Evolutionary conservation across 1,140 invertebrate species (phyloP).

Genomic region (Cydia amplana): DNA sequence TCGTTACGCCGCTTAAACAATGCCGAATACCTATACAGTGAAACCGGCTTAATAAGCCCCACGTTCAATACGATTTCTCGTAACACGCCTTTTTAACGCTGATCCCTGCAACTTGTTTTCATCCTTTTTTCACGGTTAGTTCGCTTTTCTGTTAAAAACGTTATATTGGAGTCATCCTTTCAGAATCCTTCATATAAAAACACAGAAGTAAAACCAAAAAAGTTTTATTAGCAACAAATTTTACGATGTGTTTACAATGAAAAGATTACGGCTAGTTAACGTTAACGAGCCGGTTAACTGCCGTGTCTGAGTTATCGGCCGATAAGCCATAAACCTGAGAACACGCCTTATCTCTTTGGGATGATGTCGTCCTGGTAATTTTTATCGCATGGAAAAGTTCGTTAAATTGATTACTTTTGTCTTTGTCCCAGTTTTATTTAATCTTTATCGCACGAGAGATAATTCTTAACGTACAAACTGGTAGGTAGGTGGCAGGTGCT

Average conservation of each 20-base stretch:
- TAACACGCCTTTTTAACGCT: no score
- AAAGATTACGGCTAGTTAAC: not conserved
- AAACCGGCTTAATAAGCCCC: not conserved
- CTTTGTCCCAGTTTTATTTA: not conserved
- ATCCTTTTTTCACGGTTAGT: no score
- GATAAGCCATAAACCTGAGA: conserved; percentile 9
- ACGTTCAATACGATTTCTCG: no score
- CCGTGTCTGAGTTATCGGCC: not conserved
- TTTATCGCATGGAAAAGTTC: conserved; percentile 3
- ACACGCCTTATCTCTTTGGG: conserved; percentile 12
- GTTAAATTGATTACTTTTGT: not conserved
- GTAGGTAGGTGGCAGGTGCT: no score
- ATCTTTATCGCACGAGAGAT: not conserved
- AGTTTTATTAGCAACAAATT: not conserved
- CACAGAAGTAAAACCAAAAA: no score
- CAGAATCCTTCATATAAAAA: no score
- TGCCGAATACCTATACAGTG: not conserved
- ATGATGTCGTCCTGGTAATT: conserved; percentile 7
- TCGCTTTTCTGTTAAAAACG: no score
- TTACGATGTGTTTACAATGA: conserved; percentile 7
- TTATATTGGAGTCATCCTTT: no score
- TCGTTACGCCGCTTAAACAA: not conserved
- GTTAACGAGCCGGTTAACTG: conserved; percentile 3
- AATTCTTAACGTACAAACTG: no score
- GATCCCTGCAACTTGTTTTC: no score